Base-by-base conservation (phyloP, 23 tunicate species). In the Pegea sp. region DNA sequence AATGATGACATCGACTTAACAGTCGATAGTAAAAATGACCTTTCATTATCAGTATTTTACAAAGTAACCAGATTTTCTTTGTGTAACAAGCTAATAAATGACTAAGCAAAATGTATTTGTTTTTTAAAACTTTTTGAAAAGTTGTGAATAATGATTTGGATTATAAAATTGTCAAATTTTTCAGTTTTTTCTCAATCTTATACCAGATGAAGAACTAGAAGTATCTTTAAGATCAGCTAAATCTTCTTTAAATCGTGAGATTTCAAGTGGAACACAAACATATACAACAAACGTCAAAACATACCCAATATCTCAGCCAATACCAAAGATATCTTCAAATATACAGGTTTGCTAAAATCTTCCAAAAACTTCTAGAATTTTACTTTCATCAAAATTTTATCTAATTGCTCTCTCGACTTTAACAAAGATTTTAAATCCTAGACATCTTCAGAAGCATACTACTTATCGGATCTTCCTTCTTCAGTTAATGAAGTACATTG, bases 261-360 rank as follows among this genome's bases (percentile, higher is more conserved):
- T 84, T 20, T 58, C 76, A 29, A 60, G 29, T 24, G 75, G 60
- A 26, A 67, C 58, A 1, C 95, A 73, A 28, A 68, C 71, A 6
- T 84, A 25, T 44, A 65, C 48, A 6, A 55, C 66, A 3, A 72
- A 73, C 58, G 65, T 72, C 3, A 55, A 57, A 42, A 84, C 72
- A 7, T 84, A 61, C 42, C 95, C 95, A 0, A 84, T 84, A 33
- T 72, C 95, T 0, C 50, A 84, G 52, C 30, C 67, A 5, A 58
- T 74, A 4, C 95, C 95, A 19, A 84, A 73, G 58, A 44, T 68
- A 2, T 8, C 76, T 26, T 68, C 68, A 28, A 42, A 56, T 24
- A 61, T 60, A 6, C 78, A 70, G 84, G 95, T 84, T 27, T 0
- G 26, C 24, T 38, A 8, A 16, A n/a, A n/a, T n/a, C n/a, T n/a